Evolutionary conservation across 2,888 invertebrate genomes (phyloP).

Genomic region (Trichopria drosophilae): DNA sequence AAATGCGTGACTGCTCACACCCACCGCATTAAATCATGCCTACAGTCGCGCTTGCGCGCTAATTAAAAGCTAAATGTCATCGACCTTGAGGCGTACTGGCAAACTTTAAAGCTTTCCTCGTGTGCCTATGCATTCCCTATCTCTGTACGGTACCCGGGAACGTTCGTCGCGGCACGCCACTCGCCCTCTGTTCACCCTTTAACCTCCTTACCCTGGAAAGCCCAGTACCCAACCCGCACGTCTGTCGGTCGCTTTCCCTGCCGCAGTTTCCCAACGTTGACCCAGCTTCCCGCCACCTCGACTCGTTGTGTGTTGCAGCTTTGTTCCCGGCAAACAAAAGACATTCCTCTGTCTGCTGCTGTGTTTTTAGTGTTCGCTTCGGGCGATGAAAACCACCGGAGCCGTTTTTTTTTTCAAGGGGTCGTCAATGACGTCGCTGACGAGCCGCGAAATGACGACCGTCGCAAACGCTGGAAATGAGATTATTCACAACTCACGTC

Average conservation of each 20-base stretch:
- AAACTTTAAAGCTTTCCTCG: neutral
- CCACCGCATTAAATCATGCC: conserved; percentile 41
- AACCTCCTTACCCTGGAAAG: neutral
- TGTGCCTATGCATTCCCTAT: neutral
- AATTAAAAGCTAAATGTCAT: conserved; percentile 43
- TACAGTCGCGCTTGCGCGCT: conserved; percentile 35
- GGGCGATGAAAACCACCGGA: too few species aligned
- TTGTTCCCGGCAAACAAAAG: conserved; percentile 41
- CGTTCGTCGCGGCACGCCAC: neutral
- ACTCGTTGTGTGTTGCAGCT: conserved; percentile 34
- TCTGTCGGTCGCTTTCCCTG: conserved; percentile 9
- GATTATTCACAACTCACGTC: too few species aligned
- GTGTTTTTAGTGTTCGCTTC: conserved; percentile 18
- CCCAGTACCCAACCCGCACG: neutral
- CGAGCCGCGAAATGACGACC: too few species aligned
- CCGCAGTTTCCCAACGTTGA: conserved; percentile 11
- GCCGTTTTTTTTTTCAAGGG: too few species aligned
- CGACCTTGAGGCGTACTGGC: conserved; percentile 37
- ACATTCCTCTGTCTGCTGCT: conserved; percentile 27
- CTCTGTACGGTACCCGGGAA: neutral
- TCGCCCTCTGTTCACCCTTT: neutral
- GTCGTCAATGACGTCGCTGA: too few species aligned
- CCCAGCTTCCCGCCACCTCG: conserved; percentile 24
- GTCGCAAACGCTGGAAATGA: too few species aligned
- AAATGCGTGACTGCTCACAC: conserved; percentile 45